Evolutionary conservation across 2,113 vertebrate genomes (phyloP), one percentile per base, ranked within the genome.

Genomic region (Nestor notabilis): DNA sequence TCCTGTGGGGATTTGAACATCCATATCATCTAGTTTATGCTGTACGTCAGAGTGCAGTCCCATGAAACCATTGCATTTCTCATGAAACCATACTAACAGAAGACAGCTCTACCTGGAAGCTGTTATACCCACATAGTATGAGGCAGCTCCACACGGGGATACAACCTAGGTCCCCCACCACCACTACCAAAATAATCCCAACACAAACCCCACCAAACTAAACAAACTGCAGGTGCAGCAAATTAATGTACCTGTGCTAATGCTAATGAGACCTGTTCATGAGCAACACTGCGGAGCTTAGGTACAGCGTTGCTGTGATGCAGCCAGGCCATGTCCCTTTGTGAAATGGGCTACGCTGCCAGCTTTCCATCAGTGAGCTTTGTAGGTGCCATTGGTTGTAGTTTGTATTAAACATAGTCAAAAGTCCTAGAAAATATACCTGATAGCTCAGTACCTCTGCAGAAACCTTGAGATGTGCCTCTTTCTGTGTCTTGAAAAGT

Each of bases 161-260:
- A 44, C 17, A 83, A 5, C 16, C 35, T 60, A 46, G 7, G 5
- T 37, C 64, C 9, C 17, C 10, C 13, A 43, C 9, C 23, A 53
- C 7, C 20, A 18, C 33, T 7, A 61, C 10, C 13, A 55, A 50
- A 69, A 72, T 33, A 27, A 0, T 0, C 1, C 0, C 1, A 1
- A 72, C 74, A 6, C 19, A 35, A 81, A 66, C 5, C 4, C 3
- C 46, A 44, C 11, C 24, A 80, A 84, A 74, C 11, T 25, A 43
- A 84, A 35, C 14, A 43, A 69, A 43, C 9, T 20, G 44, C 24
- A 53, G 24, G 19, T 35, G 4, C 41, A 74, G 49, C 49, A 74
- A 55, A n/a, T 53, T 7, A 71, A 11, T 18, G 13, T 77, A 33
- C 27, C 53, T 84, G 12, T 66, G n/a, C 49, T 81, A 39, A 31